Percentiles rank a stretch among this genome's conserved stretches.
Conservation (phyloP, 2,113 vertebrate genomes). For the Rousettus leschenaultii region DNA sequence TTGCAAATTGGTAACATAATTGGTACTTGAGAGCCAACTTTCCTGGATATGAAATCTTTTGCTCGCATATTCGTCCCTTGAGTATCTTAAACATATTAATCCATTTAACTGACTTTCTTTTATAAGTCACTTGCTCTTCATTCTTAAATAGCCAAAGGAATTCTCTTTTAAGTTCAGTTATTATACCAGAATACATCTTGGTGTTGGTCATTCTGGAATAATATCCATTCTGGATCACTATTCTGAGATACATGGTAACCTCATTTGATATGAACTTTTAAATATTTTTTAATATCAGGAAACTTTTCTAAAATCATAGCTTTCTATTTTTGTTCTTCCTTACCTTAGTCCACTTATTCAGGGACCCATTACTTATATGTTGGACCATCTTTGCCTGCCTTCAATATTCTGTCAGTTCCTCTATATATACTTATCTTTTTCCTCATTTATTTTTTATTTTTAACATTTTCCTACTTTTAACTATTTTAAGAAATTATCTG, state of each 20-base stretch:
- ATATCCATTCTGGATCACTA: neutral
- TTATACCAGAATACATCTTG: neutral
- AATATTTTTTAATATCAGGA: neutral
- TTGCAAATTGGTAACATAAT: neutral
- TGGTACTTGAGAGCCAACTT: conserved; percentile 4
- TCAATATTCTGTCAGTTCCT: neutral
- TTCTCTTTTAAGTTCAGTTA: neutral
- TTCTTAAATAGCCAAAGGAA: neutral
- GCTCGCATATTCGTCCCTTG: neutral
- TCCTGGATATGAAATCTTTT: neutral
- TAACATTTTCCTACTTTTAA: neutral
- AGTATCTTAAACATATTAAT: neutral
- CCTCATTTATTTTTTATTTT: neutral
- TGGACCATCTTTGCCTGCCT: neutral
- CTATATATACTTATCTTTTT: neutral
- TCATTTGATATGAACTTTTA: neutral
- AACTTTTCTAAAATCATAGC: neutral
- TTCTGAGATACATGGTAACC: neutral
- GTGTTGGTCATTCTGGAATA: neutral
- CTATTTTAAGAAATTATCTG: neutral
- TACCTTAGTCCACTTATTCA: neutral
- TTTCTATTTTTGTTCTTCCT: neutral
- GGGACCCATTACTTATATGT: neutral
- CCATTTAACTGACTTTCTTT: neutral
- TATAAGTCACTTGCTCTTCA: neutral